phyloP scores from a whole-genome alignment of 2,888 invertebrate species.

The Meta bourneti region DNA sequence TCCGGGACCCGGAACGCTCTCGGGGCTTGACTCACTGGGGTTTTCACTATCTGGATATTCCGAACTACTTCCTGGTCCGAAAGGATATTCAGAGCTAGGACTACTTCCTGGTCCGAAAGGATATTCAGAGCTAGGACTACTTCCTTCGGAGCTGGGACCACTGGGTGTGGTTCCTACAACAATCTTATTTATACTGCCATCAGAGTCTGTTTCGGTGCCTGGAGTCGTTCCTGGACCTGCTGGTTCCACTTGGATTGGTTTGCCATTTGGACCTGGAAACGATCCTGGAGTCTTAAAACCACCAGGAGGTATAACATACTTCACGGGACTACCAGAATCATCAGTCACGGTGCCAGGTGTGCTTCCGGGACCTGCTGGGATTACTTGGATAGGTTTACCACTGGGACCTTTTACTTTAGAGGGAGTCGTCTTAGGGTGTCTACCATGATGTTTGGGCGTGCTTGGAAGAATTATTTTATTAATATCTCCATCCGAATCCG shows the following conservation, averaged over 20 bases:
- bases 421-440: neutral
- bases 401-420: neutral
- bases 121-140: neutral
- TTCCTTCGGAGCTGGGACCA: neutral
- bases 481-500: neutral
- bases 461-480: slow-evolving; percentile 12
- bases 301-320: slow-evolving; percentile 5
- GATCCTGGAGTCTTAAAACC: slow-evolving; percentile 21
- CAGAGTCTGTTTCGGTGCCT: neutral
- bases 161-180: neutral
- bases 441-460: neutral
- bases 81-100: no score
- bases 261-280: slow-evolving; percentile 12
- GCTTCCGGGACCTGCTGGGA: neutral
- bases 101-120: no score
- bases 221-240: slow-evolving; percentile 18
- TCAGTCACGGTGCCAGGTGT: neutral
- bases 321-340: neutral
- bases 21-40: no score
- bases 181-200: neutral
- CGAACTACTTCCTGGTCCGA: no score
- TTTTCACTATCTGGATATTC: no score
- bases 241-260: slow-evolving; percentile 2
- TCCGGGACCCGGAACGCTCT: slow-evolving; percentile 5
- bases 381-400: neutral